Base-by-base conservation (phyloP, 2,113 vertebrate genomes). In the Quiscalus mexicanus region DNA sequence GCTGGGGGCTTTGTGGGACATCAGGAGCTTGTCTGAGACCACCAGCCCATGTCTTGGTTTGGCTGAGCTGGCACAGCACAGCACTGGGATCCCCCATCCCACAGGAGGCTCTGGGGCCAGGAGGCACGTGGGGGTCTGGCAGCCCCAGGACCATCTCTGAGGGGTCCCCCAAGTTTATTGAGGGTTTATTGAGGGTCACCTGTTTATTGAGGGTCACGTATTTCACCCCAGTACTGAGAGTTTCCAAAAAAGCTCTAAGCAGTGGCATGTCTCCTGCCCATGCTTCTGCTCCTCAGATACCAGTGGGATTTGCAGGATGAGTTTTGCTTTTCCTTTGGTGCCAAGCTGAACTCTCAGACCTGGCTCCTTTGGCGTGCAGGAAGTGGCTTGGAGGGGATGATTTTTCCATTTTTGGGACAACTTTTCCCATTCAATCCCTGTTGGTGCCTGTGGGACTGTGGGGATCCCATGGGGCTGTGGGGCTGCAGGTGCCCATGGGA, bases 41-140 rank as follows among this genome's bases (percentile, higher is more conserved):
- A 17, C 12, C n/a, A 25, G 56, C 16, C 22, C 11, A 24, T 2
- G 6, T 31, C 22, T 45, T 8, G 47, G 33, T 20, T 70, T 65
- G 18, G 56, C 49, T n/a, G 49, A 76, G 31, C 13, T 45, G 80
- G 53, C 65, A 17, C 1, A 4, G 67, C 47, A 47, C 58, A 14
- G 58, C 1, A 2, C 16, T 0, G 0, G 78, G 30, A 59, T 47
- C 5, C 21, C 10, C 19, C 2, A 0, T 19, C 35, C 27, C 4
- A 2, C 33, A 35, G 41, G 30, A 74, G 64, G 27, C 30, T 44
- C 24, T 1, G 3, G n/a, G 35, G 35, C 37, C 4, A 3, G 86
- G 31, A 49, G 65, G 35, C 0, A 0, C 15, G 0, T 4, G 33
- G 39, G 64, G 24, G 8, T 39, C 55, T 47, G 44, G 15, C 35